Conservation (phyloP, 2,888 invertebrate genomes). For the Zhengitettix transpicula region DNA sequence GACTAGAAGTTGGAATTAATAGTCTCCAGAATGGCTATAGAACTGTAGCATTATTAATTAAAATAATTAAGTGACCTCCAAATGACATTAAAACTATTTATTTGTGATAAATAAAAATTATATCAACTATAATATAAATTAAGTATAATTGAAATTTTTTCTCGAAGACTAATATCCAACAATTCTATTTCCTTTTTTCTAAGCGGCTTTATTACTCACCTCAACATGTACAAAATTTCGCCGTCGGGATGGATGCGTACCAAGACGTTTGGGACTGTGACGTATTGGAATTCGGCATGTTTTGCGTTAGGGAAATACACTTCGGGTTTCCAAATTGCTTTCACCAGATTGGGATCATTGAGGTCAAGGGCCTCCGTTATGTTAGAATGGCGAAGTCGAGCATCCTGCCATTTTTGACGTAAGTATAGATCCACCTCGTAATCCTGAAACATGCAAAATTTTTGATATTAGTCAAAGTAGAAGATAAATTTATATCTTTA, state of each 20-base stretch:
- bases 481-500: no score
- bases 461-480: no score
- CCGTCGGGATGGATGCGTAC: conserved; percentile 30
- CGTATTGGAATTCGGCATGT: conserved; percentile 31
- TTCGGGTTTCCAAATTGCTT: conserved; percentile 31
- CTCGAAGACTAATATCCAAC: no score
- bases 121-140: no score
- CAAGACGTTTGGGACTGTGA: conserved; percentile 32
- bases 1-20: no score
- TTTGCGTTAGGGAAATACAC: conserved; percentile 31
- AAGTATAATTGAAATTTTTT: no score
- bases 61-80: no score
- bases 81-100: no score
- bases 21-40: no score
- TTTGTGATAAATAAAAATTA: no score
- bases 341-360: conserved; percentile 29
- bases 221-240: conserved; percentile 30
- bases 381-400: conserved; percentile 25
- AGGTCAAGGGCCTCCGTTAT: conserved; percentile 27
- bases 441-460: conserved; percentile 20
- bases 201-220: conserved; percentile 19
- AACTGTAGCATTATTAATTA: no score
- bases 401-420: conserved; percentile 30
- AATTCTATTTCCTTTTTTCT: no score
- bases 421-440: conserved; percentile 33